A percentile compares a stretch with the other conserved stretches of the same genome.
phyloP scores from a whole-genome alignment of 2,113 vertebrate genomes.

The Gambusia affinis region DNA sequence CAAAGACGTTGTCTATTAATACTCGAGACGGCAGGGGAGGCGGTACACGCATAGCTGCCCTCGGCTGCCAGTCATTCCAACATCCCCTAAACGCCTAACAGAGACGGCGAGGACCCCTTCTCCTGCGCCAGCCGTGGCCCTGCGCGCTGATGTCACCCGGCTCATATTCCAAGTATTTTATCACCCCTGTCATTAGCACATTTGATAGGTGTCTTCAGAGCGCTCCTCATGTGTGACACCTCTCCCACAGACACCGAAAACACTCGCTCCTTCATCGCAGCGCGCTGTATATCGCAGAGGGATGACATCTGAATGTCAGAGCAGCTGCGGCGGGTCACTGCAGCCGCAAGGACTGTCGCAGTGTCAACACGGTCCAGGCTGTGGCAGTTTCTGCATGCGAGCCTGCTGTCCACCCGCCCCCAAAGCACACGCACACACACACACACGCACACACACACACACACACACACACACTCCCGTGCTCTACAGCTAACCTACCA shows the following conservation, averaged over 20 bases:
- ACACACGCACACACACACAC: no score
- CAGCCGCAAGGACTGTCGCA: not conserved
- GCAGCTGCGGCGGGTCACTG: slow-evolving; percentile 34
- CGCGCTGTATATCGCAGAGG: slow-evolving; percentile 13
- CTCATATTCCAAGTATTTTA: slow-evolving; percentile 46
- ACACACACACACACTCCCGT: slow-evolving; percentile 30
- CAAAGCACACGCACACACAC: no score
- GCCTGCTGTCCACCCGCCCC: not conserved
- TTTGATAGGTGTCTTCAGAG: slow-evolving; percentile 36
- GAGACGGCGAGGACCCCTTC: slow-evolving; percentile 10
- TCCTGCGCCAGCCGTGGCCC: slow-evolving; percentile 14
- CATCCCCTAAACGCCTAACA: slow-evolving; percentile 40
- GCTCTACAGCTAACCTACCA: slow-evolving; percentile 68
- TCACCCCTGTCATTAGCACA: slow-evolving; percentile 44
- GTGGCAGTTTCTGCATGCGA: slow-evolving; percentile 34
- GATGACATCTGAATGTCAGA: slow-evolving; percentile 56
- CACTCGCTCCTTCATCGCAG: slow-evolving; percentile 5
- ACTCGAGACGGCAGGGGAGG: slow-evolving; percentile 53
- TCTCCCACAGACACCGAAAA: slow-evolving; percentile 23
- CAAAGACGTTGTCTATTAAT: slow-evolving; percentile 75
- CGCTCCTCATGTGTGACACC: slow-evolving; percentile 48
- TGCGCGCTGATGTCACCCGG: slow-evolving; percentile 45
- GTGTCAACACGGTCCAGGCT: slow-evolving; percentile 42
- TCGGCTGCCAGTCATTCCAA: slow-evolving; percentile 46
- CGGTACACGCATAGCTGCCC: slow-evolving; percentile 39